Evolutionary conservation across 2,113 vertebrate species (phyloP).

Genomic region (Isichthys henryi): DNA sequence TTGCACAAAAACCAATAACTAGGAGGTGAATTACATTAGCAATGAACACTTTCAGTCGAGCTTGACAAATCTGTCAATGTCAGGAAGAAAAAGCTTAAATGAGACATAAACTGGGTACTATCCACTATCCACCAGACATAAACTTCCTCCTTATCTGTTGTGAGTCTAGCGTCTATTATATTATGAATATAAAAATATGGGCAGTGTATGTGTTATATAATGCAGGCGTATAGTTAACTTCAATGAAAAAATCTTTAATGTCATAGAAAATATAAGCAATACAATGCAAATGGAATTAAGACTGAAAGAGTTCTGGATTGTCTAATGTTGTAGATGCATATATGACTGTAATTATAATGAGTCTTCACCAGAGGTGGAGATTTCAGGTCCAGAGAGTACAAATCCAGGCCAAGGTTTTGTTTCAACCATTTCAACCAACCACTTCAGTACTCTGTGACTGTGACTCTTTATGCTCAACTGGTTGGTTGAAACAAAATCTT

Average conservation of each 20-base stretch:
- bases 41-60: not conserved
- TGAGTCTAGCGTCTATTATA: not conserved
- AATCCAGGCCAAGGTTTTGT: no score
- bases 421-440: no score
- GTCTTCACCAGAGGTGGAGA: not conserved
- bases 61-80: not conserved
- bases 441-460: no score
- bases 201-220: not conserved
- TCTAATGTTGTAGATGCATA: not conserved
- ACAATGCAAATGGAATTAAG: not conserved
- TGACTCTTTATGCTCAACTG: no score
- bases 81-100: not conserved
- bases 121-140: not conserved
- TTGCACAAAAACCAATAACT: not conserved
- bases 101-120: not conserved
- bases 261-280: not conserved
- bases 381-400: no score
- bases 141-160: not conserved
- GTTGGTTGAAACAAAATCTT: no score
- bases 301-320: not conserved
- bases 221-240: not conserved
- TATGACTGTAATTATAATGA: not conserved
- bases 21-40: not conserved
- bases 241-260: not conserved
- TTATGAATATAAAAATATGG: not conserved